Percentiles rank a stretch among this genome's conserved stretches.
Evolutionary conservation across 2,113 vertebrate species (phyloP).

Genomic region (Herpailurus yagouaroundi): DNA sequence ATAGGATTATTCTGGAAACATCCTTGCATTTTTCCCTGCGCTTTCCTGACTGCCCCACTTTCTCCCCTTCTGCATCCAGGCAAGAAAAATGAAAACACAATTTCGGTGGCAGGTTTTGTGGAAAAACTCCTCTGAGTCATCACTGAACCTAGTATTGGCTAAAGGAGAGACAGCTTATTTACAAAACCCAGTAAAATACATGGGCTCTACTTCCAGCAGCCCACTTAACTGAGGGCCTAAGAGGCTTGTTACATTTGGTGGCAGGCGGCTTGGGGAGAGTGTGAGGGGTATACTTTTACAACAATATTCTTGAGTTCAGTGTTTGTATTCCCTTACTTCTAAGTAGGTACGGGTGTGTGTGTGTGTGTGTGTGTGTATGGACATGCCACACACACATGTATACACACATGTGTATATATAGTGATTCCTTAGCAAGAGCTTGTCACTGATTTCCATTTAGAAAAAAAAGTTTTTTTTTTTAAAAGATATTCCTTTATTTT

Average conservation of each 20-base stretch:
- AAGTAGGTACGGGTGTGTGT: neutral
- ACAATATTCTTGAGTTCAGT: neutral
- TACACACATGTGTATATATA: neutral
- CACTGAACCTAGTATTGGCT: neutral
- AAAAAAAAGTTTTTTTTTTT: neutral
- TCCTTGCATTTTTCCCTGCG: neutral
- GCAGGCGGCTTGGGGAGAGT: rapidly evolving
- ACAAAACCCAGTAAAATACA: neutral
- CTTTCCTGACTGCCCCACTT: neutral
- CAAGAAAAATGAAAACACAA: neutral
- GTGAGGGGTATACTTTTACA: neutral
- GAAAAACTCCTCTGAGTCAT: neutral
- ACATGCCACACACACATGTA: neutral
- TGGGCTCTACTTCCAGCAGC: neutral
- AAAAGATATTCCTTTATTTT: neutral
- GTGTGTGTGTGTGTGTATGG: too few species aligned
- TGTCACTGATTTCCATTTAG: neutral
- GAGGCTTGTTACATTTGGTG: too few species aligned
- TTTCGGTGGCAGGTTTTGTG: neutral
- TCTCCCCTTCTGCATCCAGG: neutral
- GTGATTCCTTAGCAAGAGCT: neutral
- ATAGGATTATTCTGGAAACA: neutral
- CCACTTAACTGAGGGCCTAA: neutral
- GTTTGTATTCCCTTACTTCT: neutral
- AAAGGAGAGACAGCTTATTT: neutral